Base-by-base conservation (phyloP, 2,797 vertebrate genomes). In the Coendou prehensilis region DNA sequence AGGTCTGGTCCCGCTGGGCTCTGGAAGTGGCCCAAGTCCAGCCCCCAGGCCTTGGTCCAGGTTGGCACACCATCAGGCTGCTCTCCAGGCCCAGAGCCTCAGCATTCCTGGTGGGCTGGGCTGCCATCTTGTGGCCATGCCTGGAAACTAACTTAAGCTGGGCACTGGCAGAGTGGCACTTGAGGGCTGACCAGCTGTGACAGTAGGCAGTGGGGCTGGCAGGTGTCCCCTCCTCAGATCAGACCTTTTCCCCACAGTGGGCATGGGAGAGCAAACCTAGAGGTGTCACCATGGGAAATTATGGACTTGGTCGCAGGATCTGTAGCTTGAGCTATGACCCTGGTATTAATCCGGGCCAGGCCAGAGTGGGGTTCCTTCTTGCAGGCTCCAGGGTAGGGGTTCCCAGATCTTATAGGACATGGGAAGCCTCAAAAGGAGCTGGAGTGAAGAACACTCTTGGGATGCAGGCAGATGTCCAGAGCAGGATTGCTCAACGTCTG, bases 51-150 rank as follows among this genome's bases (percentile, higher is more conserved):
- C 78, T 87, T 79, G 47, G 54, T 95, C 92, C 78, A 73, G 91
- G 22, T 84, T 87, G 89, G 73, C 89, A 69, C 75, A 57, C 30
- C n/a, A 63, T 73, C 15, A 2, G 20, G 41, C 28, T 5, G n/a
- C 61, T 86, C 56, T 87, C 57, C 41, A 47, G 87, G 84, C 26
- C 26, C 1, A 7, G 54, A 88, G 41, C 33, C 22, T 78, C 63
- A 1, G 17, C 52, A 47, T 57, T 96, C 94, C 90, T 69, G 30
- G 37, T 92, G 64, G 97, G 92, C 90, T 97, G 80, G 92, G 37
- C 79, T 97, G 97, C 97, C 98, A 98, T 91, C 98, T 98, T 78
- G 98, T 97, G 98, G 97, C 64, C 41, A 67, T 14, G 14, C 22
- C 79, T 85, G 75, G 88, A 78, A 97, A 79, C 75, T 80, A 94